phyloP scores from a whole-genome alignment of 2,113 vertebrate species.

The Oreotrochilus melanogaster region DNA sequence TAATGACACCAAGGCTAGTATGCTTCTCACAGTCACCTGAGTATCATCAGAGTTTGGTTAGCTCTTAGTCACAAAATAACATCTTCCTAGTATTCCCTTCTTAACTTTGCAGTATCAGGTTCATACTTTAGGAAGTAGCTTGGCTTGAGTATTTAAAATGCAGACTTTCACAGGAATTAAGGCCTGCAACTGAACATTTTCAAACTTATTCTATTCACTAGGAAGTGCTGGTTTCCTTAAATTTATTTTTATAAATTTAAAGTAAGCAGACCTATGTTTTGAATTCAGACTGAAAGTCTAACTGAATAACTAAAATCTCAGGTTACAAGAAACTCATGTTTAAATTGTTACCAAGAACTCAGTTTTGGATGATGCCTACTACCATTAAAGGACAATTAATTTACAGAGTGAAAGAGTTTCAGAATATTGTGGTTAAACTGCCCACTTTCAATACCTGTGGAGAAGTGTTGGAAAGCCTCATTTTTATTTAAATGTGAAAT shows the following conservation, averaged over 20 bases:
- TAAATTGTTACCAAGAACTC: background rate
- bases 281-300: background rate
- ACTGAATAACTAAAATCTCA: background rate
- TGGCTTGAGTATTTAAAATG: background rate
- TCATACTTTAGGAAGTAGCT: background rate
- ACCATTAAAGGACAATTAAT: background rate
- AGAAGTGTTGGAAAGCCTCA: background rate
- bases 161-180: background rate
- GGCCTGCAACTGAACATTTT: background rate
- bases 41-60: background rate
- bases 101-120: background rate
- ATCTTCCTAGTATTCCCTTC: background rate
- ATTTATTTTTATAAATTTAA: background rate
- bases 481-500: background rate
- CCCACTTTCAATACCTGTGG: background rate
- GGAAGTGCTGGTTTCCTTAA: background rate
- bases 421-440: background rate
- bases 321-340: background rate
- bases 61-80: background rate
- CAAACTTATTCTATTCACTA: background rate
- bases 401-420: background rate
- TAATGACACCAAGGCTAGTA: fast-evolving
- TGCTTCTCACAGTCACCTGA: background rate
- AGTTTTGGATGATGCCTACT: fast-evolving
- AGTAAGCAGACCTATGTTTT: background rate